Evolutionary conservation across 2,888 invertebrate genomes (phyloP).

Genomic region (Cantharis rufa): DNA sequence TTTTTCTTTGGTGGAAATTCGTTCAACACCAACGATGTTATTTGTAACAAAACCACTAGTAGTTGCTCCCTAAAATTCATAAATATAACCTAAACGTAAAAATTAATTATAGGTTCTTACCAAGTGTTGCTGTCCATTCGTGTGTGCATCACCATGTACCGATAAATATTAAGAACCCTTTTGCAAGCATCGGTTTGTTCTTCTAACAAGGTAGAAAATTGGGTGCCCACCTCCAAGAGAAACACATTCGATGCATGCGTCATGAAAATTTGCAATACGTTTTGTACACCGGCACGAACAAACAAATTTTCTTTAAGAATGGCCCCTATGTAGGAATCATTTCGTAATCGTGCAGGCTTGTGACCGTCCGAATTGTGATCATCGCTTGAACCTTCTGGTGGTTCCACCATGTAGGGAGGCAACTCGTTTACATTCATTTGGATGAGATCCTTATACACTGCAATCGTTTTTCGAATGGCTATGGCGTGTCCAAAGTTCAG

Average conservation of each 20-base stretch:
- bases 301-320: conserved; percentile 78
- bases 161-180: conserved; percentile 91
- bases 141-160: conserved; percentile 96
- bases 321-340: conserved; percentile 85
- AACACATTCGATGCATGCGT: conserved; percentile 96
- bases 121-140: conserved; percentile 91
- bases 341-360: conserved; percentile 66
- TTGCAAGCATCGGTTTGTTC: conserved; percentile 97
- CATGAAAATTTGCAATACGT: conserved; percentile 85
- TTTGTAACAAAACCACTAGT: conserved; percentile 82
- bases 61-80: conserved; percentile 76
- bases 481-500: conserved; percentile 86
- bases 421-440: conserved; percentile 80
- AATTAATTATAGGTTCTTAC: conserved; percentile 57
- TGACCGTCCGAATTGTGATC: conserved; percentile 36
- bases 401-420: conserved; percentile 80
- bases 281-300: conserved; percentile 78
- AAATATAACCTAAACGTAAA: neutral
- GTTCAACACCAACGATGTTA: conserved; percentile 86
- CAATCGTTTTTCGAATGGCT: conserved; percentile 85
- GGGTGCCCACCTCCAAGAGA: conserved; percentile 69
- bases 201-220: conserved; percentile 73
- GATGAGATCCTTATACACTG: conserved; percentile 95
- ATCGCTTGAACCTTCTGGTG: conserved; percentile 57
- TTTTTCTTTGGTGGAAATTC: conserved; percentile 79